These are phyloP conservation scores for Tiaroga cobitis DNA, from an alignment of 2,797 vertebrate species.

Conservation along the genomic window DNA sequence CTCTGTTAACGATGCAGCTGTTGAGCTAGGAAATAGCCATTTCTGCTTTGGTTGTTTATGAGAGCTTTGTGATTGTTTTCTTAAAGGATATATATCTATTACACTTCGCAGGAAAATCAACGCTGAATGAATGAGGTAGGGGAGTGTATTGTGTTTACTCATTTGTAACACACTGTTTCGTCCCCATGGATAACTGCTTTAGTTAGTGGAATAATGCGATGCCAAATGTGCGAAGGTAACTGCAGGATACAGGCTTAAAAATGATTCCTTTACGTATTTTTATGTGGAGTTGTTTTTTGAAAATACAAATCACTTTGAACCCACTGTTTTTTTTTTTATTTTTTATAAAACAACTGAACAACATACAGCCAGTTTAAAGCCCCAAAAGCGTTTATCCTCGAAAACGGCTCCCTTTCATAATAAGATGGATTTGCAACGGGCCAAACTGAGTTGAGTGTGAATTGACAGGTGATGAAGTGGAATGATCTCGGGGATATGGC, in stretches of 20 bases:
- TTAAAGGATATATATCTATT: constrained; percentile 66
- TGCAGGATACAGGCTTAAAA: neutral
- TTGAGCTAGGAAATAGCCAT: constrained; percentile 41
- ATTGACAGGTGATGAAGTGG: constrained; percentile 77
- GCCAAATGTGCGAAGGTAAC: constrained; percentile 13
- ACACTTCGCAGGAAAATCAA: constrained; percentile 57
- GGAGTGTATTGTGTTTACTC: constrained; percentile 64
- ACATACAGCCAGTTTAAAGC: constrained; percentile 22
- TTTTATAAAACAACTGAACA: neutral
- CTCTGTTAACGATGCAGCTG: constrained; percentile 24
- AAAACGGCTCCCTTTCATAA: constrained; percentile 69
- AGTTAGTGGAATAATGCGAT: constrained; percentile 36
- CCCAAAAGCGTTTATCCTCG: constrained; percentile 43
- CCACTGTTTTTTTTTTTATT: neutral
- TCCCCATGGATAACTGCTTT: constrained; percentile 42
- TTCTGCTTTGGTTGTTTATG: constrained; percentile 47
- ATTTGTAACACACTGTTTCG: constrained; percentile 73
- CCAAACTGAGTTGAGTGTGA: constrained; percentile 68
- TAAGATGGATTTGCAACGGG: constrained; percentile 73
- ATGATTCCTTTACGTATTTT: neutral
- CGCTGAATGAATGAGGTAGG: constrained; percentile 63
- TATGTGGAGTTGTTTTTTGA: neutral
- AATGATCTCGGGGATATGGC: constrained; percentile 70
- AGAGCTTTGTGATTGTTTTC: constrained; percentile 67
- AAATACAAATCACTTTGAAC: neutral